Conservation (phyloP, 1,140 invertebrate species). For the Holotrichia oblita region DNA sequence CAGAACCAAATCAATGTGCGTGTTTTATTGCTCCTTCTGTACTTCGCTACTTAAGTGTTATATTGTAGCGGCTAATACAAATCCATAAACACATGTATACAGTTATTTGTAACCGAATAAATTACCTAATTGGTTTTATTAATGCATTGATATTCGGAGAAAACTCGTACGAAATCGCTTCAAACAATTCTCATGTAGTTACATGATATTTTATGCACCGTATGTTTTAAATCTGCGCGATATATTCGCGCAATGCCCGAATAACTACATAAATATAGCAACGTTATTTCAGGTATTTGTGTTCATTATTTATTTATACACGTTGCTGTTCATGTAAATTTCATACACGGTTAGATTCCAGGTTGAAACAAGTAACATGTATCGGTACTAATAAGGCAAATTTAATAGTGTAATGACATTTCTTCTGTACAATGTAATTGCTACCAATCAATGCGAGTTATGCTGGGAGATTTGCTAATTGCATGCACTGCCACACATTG, state of each 20-base stretch:
- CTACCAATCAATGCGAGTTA: background rate
- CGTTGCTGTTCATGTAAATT: background rate
- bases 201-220: background rate
- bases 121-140: background rate
- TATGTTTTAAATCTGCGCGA: background rate
- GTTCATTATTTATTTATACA: background rate
- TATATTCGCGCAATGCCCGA: background rate
- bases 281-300: background rate
- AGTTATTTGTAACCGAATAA: background rate
- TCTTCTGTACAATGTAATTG: background rate
- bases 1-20: background rate
- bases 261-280: conserved; percentile 6
- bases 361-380: background rate
- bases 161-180: background rate
- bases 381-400: background rate
- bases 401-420: conserved; percentile 7
- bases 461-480: background rate
- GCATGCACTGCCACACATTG: background rate
- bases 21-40: background rate
- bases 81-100: background rate
- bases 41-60: background rate
- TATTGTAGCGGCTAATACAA: background rate
- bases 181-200: background rate
- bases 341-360: background rate
- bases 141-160: background rate